These are phyloP conservation scores for Celastrina argiolus DNA, from an alignment of 2,888 invertebrate genomes.

Conservation along the genomic window DNA sequence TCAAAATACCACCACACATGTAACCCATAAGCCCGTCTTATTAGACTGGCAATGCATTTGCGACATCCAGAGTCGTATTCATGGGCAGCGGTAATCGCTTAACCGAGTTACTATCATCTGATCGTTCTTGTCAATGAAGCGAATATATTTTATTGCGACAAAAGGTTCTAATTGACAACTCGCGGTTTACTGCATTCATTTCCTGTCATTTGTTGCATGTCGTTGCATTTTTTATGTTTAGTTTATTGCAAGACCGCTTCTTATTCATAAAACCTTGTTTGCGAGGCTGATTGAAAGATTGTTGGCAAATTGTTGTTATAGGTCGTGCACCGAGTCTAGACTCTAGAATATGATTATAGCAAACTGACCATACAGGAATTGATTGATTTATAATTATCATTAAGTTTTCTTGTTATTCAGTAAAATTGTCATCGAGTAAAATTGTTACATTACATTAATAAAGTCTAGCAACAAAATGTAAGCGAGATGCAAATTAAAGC, in stretches of 20 bases:
- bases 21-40: too few species aligned
- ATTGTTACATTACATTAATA: background rate
- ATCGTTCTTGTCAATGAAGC: background rate
- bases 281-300: constrained; percentile 6
- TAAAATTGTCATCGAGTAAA: background rate
- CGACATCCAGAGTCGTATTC: too few species aligned
- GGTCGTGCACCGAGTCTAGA: background rate
- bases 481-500: background rate
- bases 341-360: background rate
- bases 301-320: background rate
- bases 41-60: too few species aligned
- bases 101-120: background rate
- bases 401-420: background rate
- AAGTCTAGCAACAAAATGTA: background rate
- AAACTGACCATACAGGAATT: background rate
- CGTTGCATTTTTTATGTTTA: constrained; percentile 7
- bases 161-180: background rate
- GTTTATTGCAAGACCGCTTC: background rate
- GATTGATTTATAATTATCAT: too few species aligned
- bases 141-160: background rate
- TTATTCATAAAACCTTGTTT: background rate
- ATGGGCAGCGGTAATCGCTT: background rate
- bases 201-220: constrained; percentile 13
- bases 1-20: too few species aligned
- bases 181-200: background rate